Conservation (phyloP, 2,113 vertebrate species). For the Amphilophus citrinellus region DNA sequence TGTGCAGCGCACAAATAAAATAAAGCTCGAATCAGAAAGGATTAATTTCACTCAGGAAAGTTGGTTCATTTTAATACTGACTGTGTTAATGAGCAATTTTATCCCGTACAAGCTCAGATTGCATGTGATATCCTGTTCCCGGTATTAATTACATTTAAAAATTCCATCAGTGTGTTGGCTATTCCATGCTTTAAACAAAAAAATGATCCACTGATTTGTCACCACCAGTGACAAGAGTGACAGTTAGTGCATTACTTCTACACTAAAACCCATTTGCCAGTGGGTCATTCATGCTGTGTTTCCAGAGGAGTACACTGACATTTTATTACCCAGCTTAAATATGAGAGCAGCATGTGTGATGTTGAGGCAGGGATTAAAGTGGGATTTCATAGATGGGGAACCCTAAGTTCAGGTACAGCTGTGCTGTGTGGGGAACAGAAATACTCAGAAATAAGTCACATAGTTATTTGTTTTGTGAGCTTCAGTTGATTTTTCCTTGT, state of each 20-base stretch:
- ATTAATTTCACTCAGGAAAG: slow-evolving; percentile 23
- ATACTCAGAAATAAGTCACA: not conserved
- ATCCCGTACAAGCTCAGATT: not conserved
- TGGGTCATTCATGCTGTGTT: not conserved
- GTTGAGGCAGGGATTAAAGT: not conserved
- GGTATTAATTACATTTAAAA: not conserved
- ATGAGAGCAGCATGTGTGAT: not conserved
- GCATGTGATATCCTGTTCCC: not conserved
- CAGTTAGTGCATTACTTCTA: not conserved
- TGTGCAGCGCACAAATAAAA: slow-evolving; percentile 6
- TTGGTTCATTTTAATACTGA: slow-evolving; percentile 14
- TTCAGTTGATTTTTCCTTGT: not conserved
- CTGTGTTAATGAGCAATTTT: slow-evolving; percentile 14
- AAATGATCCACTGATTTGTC: not conserved
- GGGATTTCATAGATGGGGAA: not conserved
- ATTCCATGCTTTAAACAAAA: not conserved
- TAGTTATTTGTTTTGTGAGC: not conserved
- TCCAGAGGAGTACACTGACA: not conserved
- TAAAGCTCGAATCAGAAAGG: slow-evolving; percentile 37
- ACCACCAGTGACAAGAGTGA: not conserved
- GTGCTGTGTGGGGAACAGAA: not conserved
- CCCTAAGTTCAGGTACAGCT: not conserved
- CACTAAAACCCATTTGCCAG: not conserved
- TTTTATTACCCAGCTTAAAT: slow-evolving; percentile 2
- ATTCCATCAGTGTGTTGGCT: not conserved